A percentile compares a stretch with the other conserved stretches of the same genome.
phyloP scores from a whole-genome alignment of 2,888 invertebrate species.

The Litoditis marina region DNA sequence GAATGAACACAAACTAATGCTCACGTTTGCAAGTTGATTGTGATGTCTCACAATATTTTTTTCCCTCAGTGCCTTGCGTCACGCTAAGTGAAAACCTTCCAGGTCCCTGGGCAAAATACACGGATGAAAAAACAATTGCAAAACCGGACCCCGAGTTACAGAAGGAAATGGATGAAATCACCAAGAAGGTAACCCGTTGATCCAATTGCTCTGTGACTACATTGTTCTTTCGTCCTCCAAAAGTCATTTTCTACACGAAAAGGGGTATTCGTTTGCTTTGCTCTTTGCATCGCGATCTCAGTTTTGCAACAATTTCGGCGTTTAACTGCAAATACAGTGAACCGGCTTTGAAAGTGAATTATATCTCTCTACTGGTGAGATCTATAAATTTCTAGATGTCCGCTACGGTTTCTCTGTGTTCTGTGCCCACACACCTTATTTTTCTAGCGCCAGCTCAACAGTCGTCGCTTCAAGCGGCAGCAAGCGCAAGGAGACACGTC shows the following conservation, averaged over 20 bases:
- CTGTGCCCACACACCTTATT: not conserved
- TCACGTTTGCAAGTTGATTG: not conserved
- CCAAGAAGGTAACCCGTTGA: conserved; percentile 73
- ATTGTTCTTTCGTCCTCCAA: too few species aligned
- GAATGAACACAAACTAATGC: not conserved
- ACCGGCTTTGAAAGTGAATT: too few species aligned
- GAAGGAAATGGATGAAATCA: conserved; percentile 87
- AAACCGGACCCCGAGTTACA: conserved; percentile 90
- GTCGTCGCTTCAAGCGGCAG: conserved; percentile 84
- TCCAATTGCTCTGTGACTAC: not conserved
- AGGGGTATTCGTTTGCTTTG: too few species aligned
- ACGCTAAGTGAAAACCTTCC: too few species aligned
- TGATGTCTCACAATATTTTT: not conserved
- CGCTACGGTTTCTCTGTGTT: too few species aligned
- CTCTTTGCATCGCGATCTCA: too few species aligned
- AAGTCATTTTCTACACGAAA: too few species aligned
- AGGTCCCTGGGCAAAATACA: conserved; percentile 87
- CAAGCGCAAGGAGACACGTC: conserved; percentile 81
- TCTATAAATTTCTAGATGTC: too few species aligned
- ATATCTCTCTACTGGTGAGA: too few species aligned
- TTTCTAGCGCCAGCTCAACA: conserved; percentile 78
- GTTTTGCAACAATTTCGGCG: too few species aligned
- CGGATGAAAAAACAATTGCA: conserved; percentile 81
- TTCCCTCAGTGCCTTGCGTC: not conserved
- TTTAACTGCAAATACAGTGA: too few species aligned